Evolutionary conservation across 1,140 invertebrate species (phyloP), one percentile per base, ranked within the genome.

Genomic region (Mesaphorura yosii): DNA sequence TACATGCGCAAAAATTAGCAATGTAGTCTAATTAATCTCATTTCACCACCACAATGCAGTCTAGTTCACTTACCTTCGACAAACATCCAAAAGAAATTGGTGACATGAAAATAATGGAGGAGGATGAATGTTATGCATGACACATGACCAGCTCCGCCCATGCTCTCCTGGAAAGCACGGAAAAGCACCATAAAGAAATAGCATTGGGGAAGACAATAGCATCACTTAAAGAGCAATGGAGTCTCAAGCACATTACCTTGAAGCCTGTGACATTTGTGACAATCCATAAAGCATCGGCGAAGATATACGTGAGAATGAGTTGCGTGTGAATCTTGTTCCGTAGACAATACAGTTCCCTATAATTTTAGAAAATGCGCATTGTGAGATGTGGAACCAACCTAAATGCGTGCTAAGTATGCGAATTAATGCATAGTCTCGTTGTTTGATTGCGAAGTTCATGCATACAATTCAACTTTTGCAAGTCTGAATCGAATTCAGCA

Each of bases 1-100:
- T n/a, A n/a, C n/a, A n/a, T n/a, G n/a, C n/a, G n/a, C n/a, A n/a
- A n/a, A n/a, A n/a, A n/a, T n/a, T n/a, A n/a, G n/a, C n/a, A n/a
- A n/a, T n/a, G n/a, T n/a, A n/a, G n/a, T n/a, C n/a, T n/a, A n/a
- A n/a, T n/a, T n/a, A n/a, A n/a, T n/a, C n/a, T 34, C 31, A n/a
- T 10, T 34, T 34, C 31, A 10, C 31, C 31, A 34, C n/a, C n/a
- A n/a, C 31, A n/a, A 34, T 34, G 31, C 10, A 34, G 10, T 10
- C 31, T 10, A 10, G 10, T 10, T 12, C 7, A 47, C 70, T 79
- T 75, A 88, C 89, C 92, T 80, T 96, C 92, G 1, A 95, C 87
- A 67, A 96, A 87, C 90, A 95, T 95, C 91, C 91, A 95, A 73
- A 92, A 95, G 70, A 93, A 95, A 69, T 89, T 95, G 2, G 90